Evolutionary conservation across 2,113 vertebrate species (phyloP), one percentile per base, ranked within the genome.

Genomic region (Phaethon lepturus): DNA sequence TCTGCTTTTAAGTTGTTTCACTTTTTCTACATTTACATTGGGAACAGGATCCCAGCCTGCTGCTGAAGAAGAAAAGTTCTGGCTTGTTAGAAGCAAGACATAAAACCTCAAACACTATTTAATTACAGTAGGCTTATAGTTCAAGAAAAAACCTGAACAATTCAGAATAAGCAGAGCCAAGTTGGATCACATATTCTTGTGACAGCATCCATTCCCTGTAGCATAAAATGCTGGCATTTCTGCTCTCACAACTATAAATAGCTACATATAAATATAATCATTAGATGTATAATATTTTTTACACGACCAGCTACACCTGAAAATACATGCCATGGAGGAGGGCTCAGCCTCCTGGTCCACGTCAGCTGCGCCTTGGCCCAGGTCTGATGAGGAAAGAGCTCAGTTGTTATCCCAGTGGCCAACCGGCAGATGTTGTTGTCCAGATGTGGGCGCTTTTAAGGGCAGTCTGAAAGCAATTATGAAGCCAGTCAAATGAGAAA

Each of bases 391-490:
- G 42, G 52, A 40, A 77, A 89, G 60, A 68, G 7, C 56, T n/a
- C 45, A 2, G 56, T 55, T 8, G 1, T 59, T 69, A 83, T 71
- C 72, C 73, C 72, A 67, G 68, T 60, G 45, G 77, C 50, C 83
- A 73, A 85, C 92, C 73, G 67, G 58, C 69, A 94, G 80, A 86
- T 60, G 73, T 3, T 87, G 68, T 20, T 59, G 56, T 56, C 79
- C 86, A 93, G 68, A 89, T 76, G 88, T 94, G 80, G 86, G 56
- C 0, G 2, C 64, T 72, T 82, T 42, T 60, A 81, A 92, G 73
- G 73, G 76, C 60, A 88, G 60, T 49, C 69, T 94, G 92, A 94
- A 95, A 87, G 44, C 80, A 89, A 91, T 78, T 95, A 72, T 18
- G 87, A 85, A 76, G 35, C 66, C 62, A 66, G 91, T 68, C 69